phyloP scores from a whole-genome alignment of 2,888 invertebrate species.

The Reticulitermes lucifugus region DNA sequence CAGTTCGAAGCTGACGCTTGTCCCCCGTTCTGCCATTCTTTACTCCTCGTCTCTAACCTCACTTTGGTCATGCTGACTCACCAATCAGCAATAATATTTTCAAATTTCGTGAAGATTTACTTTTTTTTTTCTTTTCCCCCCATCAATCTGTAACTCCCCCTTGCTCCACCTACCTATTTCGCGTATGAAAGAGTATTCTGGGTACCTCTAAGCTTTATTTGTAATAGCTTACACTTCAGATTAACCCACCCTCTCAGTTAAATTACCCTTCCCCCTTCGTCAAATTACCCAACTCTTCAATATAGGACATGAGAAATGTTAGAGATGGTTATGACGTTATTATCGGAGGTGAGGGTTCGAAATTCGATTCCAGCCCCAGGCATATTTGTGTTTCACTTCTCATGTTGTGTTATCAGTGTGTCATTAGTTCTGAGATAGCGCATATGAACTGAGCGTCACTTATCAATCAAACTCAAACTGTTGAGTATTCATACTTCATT shows the following conservation, averaged over 20 bases:
- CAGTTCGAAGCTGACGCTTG: neutral
- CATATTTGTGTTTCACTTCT: slow-evolving; percentile 13
- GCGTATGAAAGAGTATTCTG: neutral
- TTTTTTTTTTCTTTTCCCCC: slow-evolving; percentile 7
- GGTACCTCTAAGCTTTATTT: neutral
- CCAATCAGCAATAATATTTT: slow-evolving; percentile 33
- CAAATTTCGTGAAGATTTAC: slow-evolving; percentile 3
- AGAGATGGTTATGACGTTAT: slow-evolving; percentile 1
- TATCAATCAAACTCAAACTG: slow-evolving; percentile 12
- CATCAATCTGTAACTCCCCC: neutral
- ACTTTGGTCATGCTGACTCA: slow-evolving; percentile 25
- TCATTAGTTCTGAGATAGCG: slow-evolving; percentile 8
- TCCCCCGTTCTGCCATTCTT: neutral
- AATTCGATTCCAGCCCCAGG: neutral
- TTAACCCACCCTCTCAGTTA: neutral
- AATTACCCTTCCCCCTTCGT: neutral
- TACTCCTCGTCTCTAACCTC: neutral
- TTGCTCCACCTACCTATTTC: slow-evolving; percentile 34
- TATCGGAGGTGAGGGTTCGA: neutral
- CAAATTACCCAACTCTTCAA: no score
- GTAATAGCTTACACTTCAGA: neutral
- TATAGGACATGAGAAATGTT: neutral
- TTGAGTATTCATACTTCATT: neutral
- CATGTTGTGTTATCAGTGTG: slow-evolving; percentile 14
- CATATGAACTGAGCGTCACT: neutral